phyloP scores from a whole-genome alignment of 2,888 invertebrate genomes.

The Acanthosoma haemorrhoidale region DNA sequence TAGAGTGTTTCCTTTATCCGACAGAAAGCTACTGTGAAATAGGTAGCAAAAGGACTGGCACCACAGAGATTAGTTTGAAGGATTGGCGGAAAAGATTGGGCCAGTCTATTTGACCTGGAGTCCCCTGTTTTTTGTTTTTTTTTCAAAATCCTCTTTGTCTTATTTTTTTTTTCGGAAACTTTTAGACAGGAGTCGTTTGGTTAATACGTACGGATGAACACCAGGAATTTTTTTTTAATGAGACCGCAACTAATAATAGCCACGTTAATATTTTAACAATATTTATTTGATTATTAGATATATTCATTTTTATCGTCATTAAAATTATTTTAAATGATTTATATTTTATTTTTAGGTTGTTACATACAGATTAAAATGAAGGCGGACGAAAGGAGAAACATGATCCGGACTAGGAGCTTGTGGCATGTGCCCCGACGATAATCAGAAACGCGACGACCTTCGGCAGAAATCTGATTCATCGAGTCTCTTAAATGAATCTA shows the following conservation, averaged over 20 bases:
- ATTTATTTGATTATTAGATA: not conserved
- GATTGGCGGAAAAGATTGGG: constrained; percentile 14
- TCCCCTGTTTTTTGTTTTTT: not conserved
- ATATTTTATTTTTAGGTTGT: not conserved
- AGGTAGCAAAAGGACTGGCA: constrained; percentile 2
- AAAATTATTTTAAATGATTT: not conserved
- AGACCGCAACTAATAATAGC: too few relatives aligned
- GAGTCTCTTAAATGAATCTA: not conserved
- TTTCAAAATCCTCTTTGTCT: not conserved
- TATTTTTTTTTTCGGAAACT: not conserved
- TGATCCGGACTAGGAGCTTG: not conserved
- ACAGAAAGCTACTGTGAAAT: constrained; percentile 7
- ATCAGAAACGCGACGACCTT: not conserved
- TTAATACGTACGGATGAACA: not conserved
- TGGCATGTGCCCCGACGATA: not conserved
- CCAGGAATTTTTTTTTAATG: not conserved
- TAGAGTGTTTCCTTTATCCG: too few relatives aligned
- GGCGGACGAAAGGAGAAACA: not conserved
- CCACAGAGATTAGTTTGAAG: constrained; percentile 1
- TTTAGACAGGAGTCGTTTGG: not conserved
- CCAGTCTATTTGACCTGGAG: not conserved
- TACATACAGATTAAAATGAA: too few relatives aligned
- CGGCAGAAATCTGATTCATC: not conserved
- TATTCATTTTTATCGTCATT: not conserved
- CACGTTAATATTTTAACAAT: not conserved